Conservation (phyloP, 2,888 invertebrate genomes). For the Ormyrus rosae region DNA sequence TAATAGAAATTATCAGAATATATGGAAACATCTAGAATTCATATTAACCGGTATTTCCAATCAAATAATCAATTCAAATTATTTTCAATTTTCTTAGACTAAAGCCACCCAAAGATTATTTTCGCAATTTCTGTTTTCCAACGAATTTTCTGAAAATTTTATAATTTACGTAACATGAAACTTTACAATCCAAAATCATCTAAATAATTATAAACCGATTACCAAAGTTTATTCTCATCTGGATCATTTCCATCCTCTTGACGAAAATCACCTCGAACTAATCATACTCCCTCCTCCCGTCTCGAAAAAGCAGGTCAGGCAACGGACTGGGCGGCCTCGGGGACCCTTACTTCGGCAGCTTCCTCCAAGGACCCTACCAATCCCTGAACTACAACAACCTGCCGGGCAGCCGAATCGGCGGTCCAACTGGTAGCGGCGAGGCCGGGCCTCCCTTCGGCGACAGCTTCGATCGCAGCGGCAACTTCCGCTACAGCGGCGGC, state of each 20-base stretch:
- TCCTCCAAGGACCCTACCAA: conserved; percentile 44
- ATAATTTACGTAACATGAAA: background rate
- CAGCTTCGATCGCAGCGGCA: conserved; percentile 19
- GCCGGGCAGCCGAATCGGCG: conserved; percentile 10
- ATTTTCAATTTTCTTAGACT: no score
- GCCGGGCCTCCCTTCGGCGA: conserved; percentile 18
- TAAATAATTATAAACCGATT: background rate
- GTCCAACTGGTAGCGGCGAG: background rate
- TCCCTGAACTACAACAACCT: conserved; percentile 35
- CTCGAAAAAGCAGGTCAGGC: conserved; percentile 10
- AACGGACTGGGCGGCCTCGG: conserved; percentile 20
- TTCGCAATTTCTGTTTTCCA: no score
- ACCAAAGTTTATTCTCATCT: background rate
- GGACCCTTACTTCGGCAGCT: conserved; percentile 35
- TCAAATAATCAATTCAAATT: no score
- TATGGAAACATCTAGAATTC: no score
- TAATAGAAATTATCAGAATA: no score
- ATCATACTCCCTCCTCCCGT: background rate
- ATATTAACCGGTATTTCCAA: no score
- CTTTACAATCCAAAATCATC: background rate
- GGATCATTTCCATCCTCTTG: no score
- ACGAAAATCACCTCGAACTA: background rate
- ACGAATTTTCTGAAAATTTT: no score
- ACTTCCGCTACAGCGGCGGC: conserved; percentile 11
- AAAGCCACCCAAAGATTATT: no score